These are phyloP conservation scores for Ennomos quercinarius DNA, from an alignment of 2,888 invertebrate genomes.

Conservation along the genomic window DNA sequence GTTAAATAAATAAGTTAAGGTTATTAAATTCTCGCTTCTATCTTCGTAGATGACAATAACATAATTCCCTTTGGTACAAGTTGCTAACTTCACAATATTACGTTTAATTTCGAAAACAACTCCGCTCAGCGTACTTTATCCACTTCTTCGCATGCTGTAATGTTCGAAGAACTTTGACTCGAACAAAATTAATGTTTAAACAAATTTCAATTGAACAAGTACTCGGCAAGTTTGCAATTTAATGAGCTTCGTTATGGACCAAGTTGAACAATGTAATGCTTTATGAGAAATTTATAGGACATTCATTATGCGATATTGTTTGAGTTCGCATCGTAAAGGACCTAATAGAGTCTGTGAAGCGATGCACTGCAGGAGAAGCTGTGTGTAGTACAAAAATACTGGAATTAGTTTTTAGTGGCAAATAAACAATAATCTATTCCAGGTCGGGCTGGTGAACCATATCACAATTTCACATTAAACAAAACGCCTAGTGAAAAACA, in stretches of 20 bases:
- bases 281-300: slow-evolving; percentile 34
- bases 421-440: too few relatives aligned
- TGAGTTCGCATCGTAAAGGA: slow-evolving; percentile 1
- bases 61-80: slow-evolving; percentile 13
- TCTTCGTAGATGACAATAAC: slow-evolving; percentile 6
- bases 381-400: too few relatives aligned
- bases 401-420: too few relatives aligned
- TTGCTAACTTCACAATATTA: slow-evolving; percentile 16
- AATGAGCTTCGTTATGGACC: slow-evolving; percentile 59
- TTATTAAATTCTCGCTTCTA: neutral
- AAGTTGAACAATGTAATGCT: slow-evolving; percentile 48
- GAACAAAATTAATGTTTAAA: slow-evolving; percentile 62
- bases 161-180: slow-evolving; percentile 29
- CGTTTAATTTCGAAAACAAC: slow-evolving; percentile 29
- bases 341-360: neutral
- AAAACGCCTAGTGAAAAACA: too few relatives aligned
- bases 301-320: slow-evolving; percentile 22
- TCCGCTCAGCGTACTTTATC: slow-evolving; percentile 25
- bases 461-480: too few relatives aligned
- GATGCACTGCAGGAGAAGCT: neutral
- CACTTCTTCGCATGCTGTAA: slow-evolving; percentile 29
- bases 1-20: too few relatives aligned
- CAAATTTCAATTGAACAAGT: slow-evolving; percentile 66
- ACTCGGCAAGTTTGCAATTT: slow-evolving; percentile 64
- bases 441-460: too few relatives aligned